Evolutionary conservation across 64 coral and sea anemone genomes (phyloP), one percentile per base, ranked within the genome.

Genomic region (Montipora cactus): DNA sequence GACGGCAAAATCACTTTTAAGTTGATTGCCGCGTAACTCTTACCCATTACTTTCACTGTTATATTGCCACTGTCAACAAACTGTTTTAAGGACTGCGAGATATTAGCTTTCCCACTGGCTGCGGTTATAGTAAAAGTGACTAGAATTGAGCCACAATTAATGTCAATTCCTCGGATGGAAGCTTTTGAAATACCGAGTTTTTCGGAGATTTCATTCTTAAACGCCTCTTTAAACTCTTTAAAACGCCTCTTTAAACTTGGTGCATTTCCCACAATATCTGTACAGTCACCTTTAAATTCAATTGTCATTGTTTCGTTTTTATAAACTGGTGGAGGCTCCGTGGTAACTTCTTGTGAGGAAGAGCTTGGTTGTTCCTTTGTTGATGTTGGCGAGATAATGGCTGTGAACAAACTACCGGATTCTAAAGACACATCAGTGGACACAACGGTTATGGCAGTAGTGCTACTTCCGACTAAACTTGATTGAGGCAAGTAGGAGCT

Each of bases 61-160:
- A 97, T 58, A 14, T 51, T 83, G 7, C 83, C 18, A 3, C 68
- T 76, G 21, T 91, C 46, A 64, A 81, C 83, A n/a, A 75, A 7
- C 53, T 92, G 50, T 22, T 84, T 47, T 19, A 97, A 64, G 10
- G 22, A 12, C 14, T 83, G 18, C 8, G 88, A 69, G 21, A 94
- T 58, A 55, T 91, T 85, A 78, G 58, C 68, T 80, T 59, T 76
- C 19, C 46, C 69, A 23, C 80, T 89, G 7, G 92, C 83, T 64
- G 88, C 67, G 25, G 37, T 20, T 4, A 97, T 55, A 47, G 78
- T 94, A 64, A 97, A 82, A 62, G 84, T 89, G 18, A 92, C 95
- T 11, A 47, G 12, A 15, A 97, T 88, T 48, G 95, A 97, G 2
- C 95, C 92, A 67, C 92, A 97, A 6, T 20, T 18, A 9, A 95